Evolutionary conservation across 1,140 invertebrate species (phyloP).

Genomic region (Plectrocnemia conspersa): DNA sequence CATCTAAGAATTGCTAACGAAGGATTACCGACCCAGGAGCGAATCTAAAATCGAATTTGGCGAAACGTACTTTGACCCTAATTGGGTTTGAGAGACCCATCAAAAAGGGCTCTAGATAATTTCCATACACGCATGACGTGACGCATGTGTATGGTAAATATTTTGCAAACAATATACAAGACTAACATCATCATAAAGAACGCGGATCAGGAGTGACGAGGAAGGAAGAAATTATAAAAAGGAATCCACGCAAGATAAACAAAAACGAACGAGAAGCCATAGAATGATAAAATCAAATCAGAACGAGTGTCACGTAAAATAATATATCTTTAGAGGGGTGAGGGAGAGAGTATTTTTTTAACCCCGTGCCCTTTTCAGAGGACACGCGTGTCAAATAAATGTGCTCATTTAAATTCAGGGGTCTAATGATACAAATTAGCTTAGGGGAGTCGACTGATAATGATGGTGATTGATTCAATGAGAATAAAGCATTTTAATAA

Average conservation of each 20-base stretch:
- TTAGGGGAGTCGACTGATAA: too few species aligned
- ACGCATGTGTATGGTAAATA: background rate
- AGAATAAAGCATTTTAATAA: too few species aligned
- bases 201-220: too few species aligned
- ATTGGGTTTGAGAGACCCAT: background rate
- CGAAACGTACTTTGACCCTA: background rate
- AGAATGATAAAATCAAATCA: conserved; percentile 26
- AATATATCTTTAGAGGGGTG: conserved; percentile 19
- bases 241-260: conserved; percentile 1
- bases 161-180: background rate
- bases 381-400: too few species aligned
- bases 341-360: background rate
- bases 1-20: conserved; percentile 5
- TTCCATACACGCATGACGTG: background rate
- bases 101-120: background rate
- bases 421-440: too few species aligned
- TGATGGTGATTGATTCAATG: too few species aligned
- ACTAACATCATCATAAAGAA: too few species aligned
- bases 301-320: conserved; percentile 24
- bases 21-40: background rate
- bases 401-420: too few species aligned
- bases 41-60: conserved; percentile 6
- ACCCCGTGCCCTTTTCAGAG: too few species aligned
- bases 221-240: background rate
- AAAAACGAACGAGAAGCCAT: conserved; percentile 8